Conservation (phyloP, 2,113 vertebrate species). For the Gymnarchus niloticus region DNA sequence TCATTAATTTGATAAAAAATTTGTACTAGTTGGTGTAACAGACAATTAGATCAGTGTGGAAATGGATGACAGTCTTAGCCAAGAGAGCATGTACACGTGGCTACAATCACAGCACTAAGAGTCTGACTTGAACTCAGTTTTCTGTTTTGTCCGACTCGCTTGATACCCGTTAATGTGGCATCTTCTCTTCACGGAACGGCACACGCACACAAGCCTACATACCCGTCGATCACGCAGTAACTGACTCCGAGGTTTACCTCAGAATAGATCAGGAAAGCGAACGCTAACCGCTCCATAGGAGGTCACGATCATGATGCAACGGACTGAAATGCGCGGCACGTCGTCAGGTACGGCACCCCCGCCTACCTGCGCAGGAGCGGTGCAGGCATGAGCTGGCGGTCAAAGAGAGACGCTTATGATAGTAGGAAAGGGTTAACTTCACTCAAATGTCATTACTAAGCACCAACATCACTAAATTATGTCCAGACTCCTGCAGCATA, state of each 20-base stretch:
- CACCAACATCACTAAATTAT: no score
- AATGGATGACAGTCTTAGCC: neutral
- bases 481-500: no score
- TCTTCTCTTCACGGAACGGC: neutral
- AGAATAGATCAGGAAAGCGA: neutral
- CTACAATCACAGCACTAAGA: neutral
- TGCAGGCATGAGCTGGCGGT: neutral
- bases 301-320: neutral
- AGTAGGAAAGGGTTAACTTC: no score
- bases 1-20: no score
- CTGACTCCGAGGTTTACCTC: neutral
- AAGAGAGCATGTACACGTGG: neutral
- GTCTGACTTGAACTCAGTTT: neutral
- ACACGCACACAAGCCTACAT: neutral
- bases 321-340: neutral
- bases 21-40: no score
- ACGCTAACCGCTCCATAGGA: neutral
- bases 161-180: neutral
- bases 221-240: neutral
- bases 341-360: neutral
- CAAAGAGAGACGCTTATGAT: no score
- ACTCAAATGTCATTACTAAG: no score
- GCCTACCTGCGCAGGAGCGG: neutral
- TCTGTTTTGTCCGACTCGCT: neutral
- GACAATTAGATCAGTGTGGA: neutral